Evolutionary conservation across 1,140 invertebrate species (phyloP), one percentile per base, ranked within the genome.

Genomic region (Eumeta japonica): DNA sequence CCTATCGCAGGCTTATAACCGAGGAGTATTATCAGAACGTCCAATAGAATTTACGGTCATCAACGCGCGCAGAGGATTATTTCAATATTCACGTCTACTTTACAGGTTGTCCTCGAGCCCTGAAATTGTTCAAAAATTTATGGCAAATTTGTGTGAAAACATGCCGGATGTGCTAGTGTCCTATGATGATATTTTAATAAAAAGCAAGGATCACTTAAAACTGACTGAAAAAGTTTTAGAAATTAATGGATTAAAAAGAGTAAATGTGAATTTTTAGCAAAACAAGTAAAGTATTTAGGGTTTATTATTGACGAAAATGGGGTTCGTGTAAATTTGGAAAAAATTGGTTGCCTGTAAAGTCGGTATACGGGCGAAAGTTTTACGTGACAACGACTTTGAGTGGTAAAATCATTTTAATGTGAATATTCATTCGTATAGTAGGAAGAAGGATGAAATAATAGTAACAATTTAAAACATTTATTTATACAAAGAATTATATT

Each of bases 281-380:
- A 32, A 2, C 1, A 16, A 27, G 40, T 42, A 1, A 15, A 36
- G 16, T 42, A 42, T 33, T 42, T 42, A 37, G 40, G 40, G 10
- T 42, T 32, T 27, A 29, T 37, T 4, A 37, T 42, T 5, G 11
- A 33, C 27, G 30, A 42, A 27, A n/a, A 37, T 9, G 40, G 40
- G 2, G 3, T 42, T 0, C 30, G 28, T 3, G 17, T 17, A 3
- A 10, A 31, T 12, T 5, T 3, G 4, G 29, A 37, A 12, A 42
- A 42, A 16, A 16, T 42, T 18, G 11, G n/a, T n/a, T n/a, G n/a
- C n/a, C n/a, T n/a, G n/a, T n/a, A n/a, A n/a, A n/a, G n/a, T n/a
- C n/a, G n/a, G n/a, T n/a, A n/a, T n/a, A n/a, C n/a, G n/a, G n/a
- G n/a, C n/a, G n/a, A n/a, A n/a, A n/a, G n/a, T n/a, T n/a, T n/a